phyloP scores from a whole-genome alignment of 2,888 invertebrate genomes.

The Agonum fuliginosum region DNA sequence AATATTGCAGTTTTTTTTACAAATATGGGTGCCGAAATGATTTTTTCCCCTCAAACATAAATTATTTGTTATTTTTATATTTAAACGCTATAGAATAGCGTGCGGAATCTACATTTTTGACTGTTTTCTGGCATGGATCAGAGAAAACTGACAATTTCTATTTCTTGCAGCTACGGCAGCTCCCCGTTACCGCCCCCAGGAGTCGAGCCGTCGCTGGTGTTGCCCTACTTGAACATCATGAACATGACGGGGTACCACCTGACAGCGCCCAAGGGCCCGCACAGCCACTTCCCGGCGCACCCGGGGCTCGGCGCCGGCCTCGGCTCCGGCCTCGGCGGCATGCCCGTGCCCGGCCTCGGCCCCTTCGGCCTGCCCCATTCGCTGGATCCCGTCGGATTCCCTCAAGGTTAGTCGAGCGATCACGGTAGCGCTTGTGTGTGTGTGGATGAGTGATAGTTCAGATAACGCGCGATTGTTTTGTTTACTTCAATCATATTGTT shows the following conservation, averaged over 20 bases:
- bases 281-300: constrained; percentile 67
- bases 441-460: neutral
- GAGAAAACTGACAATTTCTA: too few relatives aligned
- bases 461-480: neutral
- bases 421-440: too few relatives aligned
- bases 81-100: neutral
- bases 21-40: too few relatives aligned
- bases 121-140: too few relatives aligned
- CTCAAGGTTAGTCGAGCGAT: constrained; percentile 68
- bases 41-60: too few relatives aligned
- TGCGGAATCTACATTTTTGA: too few relatives aligned
- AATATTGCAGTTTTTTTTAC: too few relatives aligned
- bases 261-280: constrained; percentile 67
- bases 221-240: constrained; percentile 62
- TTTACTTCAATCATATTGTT: too few relatives aligned
- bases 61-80: too few relatives aligned
- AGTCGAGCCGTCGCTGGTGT: constrained; percentile 61
- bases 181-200: constrained; percentile 62
- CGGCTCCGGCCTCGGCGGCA: constrained; percentile 65
- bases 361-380: constrained; percentile 69
- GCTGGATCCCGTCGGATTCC: constrained; percentile 69
- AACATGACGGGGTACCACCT: constrained; percentile 70
- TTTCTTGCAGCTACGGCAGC: constrained; percentile 62
- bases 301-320: constrained; percentile 67
- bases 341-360: constrained; percentile 68